Conservation (phyloP, 2,888 invertebrate species). For the Platypus cylindrus region DNA sequence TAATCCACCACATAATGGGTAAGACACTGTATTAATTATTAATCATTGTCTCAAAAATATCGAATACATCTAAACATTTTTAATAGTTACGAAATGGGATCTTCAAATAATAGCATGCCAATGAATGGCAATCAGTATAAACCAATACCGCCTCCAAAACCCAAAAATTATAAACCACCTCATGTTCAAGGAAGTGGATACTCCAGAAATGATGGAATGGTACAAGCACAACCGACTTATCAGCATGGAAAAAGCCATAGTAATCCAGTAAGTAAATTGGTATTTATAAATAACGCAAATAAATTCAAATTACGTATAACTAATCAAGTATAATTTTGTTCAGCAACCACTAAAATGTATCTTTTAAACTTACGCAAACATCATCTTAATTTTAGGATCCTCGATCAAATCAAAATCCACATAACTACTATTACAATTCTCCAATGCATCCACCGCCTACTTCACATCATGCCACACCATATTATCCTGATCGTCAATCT, state of each 20-base stretch:
- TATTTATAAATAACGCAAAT: background rate
- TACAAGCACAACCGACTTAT: slow-evolving; percentile 29
- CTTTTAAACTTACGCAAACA: no score
- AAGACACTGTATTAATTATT: no score
- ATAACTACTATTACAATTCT: slow-evolving; percentile 33
- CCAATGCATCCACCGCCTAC: slow-evolving; percentile 18
- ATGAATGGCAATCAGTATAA: slow-evolving; percentile 46
- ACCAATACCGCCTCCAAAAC: slow-evolving; percentile 86
- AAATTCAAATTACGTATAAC: background rate
- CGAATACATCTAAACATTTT: background rate
- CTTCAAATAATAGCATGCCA: slow-evolving; percentile 27
- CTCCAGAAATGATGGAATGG: slow-evolving; percentile 23
- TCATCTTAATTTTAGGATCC: slow-evolving; percentile 27
- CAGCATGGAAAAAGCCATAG: slow-evolving; percentile 36
- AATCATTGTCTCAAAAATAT: background rate
- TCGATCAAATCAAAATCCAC: slow-evolving; percentile 25
- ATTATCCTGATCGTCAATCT: slow-evolving; percentile 27
- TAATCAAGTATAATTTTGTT: no score
- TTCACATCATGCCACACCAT: slow-evolving; percentile 27
- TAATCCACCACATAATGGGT: slow-evolving; percentile 27
- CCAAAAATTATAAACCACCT: slow-evolving; percentile 79
- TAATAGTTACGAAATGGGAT: slow-evolving; percentile 13
- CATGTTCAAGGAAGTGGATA: slow-evolving; percentile 28
- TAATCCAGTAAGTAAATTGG: slow-evolving; percentile 30
- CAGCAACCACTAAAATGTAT: no score